Conservation (phyloP, 2,113 vertebrate genomes). For the Chlorodrepanis virens region DNA sequence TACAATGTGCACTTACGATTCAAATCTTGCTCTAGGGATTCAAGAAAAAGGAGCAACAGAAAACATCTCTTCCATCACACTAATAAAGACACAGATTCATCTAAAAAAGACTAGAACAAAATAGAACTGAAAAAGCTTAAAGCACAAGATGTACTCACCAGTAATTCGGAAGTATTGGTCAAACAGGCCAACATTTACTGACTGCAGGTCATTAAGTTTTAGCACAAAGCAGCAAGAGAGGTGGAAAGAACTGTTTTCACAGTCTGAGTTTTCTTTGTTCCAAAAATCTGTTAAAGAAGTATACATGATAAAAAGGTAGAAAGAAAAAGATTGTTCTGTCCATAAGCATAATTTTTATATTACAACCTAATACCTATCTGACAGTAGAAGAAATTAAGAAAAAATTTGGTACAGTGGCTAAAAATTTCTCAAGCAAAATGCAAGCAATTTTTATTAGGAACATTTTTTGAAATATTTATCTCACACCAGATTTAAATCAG, state of each 20-base stretch:
- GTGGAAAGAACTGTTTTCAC: slow-evolving; percentile 77
- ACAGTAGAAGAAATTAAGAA: neutral
- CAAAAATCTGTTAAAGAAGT: slow-evolving; percentile 75
- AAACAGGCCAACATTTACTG: slow-evolving; percentile 93
- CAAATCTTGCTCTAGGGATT: neutral
- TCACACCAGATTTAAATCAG: neutral
- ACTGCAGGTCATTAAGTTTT: slow-evolving; percentile 82
- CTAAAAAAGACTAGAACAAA: neutral
- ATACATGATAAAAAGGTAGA: neutral
- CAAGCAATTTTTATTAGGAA: neutral
- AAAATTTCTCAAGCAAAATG: neutral
- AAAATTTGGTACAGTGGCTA: neutral
- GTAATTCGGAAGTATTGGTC: slow-evolving; percentile 95
- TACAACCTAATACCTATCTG: neutral
- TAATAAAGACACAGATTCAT: neutral
- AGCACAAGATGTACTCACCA: slow-evolving; percentile 73
- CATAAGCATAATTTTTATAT: neutral
- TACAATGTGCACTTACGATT: rapidly evolving
- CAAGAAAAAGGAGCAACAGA: neutral
- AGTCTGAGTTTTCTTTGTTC: slow-evolving; percentile 73
- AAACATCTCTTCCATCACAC: neutral
- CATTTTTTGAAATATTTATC: neutral
- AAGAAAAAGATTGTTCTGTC: neutral
- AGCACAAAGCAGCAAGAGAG: slow-evolving; percentile 83
- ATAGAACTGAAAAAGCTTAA: neutral